phyloP scores from a whole-genome alignment of 2,113 vertebrate genomes.

The Pterocles orientalis region DNA sequence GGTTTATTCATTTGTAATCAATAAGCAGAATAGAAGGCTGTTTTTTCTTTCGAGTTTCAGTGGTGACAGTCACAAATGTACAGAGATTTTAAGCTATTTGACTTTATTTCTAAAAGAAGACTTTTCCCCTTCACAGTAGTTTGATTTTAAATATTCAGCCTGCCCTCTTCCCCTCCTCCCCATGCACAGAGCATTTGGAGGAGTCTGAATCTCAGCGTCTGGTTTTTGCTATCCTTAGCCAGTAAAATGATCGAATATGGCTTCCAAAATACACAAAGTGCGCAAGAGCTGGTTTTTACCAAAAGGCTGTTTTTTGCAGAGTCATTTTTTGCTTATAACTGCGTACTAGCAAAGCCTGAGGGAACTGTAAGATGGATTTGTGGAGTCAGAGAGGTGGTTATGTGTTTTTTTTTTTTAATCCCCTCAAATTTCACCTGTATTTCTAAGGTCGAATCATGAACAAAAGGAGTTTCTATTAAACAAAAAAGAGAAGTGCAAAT shows the following conservation, averaged over 20 bases:
- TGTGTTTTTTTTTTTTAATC: neutral
- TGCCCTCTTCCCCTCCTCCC: neutral
- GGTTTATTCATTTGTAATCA: neutral
- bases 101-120: neutral
- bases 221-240: constrained; percentile 30
- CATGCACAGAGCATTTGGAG: neutral
- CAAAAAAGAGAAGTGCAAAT: neutral
- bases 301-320: constrained; percentile 50
- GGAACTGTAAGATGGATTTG: constrained; percentile 33
- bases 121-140: neutral
- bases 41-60: neutral
- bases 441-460: neutral
- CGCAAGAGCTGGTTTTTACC: constrained; percentile 31
- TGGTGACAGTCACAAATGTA: neutral
- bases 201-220: neutral
- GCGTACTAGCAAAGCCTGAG: constrained; percentile 9
- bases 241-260: constrained; percentile 23
- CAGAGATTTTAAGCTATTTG: neutral
- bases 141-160: constrained; percentile 4
- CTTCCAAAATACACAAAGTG: constrained; percentile 58
- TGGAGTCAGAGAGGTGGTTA: constrained; percentile 2
- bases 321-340: constrained; percentile 63
- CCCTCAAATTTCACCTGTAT: neutral
- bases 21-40: neutral
- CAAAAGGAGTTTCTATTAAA: neutral